These are phyloP conservation scores for Antechinus stuartii DNA, from an alignment of 2,113 vertebrate species.

Conservation along the genomic window DNA sequence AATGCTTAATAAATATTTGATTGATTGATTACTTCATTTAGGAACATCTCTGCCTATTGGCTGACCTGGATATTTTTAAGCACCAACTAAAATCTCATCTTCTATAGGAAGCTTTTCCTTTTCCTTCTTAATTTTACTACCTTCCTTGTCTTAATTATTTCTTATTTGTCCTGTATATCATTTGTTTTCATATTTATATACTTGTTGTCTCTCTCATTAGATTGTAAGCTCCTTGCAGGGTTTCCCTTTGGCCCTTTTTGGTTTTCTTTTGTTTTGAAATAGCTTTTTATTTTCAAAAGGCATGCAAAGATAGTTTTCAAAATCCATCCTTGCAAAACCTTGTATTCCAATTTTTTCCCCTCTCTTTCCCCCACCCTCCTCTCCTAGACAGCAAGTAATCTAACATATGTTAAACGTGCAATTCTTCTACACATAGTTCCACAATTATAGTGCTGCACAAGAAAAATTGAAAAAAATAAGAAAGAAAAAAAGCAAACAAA, in stretches of 20 bases:
- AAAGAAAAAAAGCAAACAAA: no score
- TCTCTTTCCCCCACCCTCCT: no score
- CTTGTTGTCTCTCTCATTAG: not conserved
- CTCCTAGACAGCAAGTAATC: no score
- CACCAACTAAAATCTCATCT: not conserved
- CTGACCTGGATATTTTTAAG: not conserved
- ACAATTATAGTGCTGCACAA: no score
- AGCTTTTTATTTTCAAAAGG: no score
- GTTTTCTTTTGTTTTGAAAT: no score
- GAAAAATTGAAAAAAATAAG: no score
- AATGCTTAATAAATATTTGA: not conserved
- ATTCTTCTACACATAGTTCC: no score
- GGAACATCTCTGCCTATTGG: not conserved
- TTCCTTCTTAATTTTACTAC: not conserved
- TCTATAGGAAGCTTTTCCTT: not conserved
- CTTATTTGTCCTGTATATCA: not conserved
- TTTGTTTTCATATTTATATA: not conserved
- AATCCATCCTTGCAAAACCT: no score
- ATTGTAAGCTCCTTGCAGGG: not conserved
- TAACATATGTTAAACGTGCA: no score
- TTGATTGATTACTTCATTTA: not conserved
- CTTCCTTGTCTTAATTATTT: not conserved
- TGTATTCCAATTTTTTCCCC: no score
- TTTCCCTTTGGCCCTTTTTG: not conserved
- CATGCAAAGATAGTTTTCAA: no score